Conservation (phyloP, 1,140 invertebrate genomes). For the Tyrophagus putrescentiae region DNA sequence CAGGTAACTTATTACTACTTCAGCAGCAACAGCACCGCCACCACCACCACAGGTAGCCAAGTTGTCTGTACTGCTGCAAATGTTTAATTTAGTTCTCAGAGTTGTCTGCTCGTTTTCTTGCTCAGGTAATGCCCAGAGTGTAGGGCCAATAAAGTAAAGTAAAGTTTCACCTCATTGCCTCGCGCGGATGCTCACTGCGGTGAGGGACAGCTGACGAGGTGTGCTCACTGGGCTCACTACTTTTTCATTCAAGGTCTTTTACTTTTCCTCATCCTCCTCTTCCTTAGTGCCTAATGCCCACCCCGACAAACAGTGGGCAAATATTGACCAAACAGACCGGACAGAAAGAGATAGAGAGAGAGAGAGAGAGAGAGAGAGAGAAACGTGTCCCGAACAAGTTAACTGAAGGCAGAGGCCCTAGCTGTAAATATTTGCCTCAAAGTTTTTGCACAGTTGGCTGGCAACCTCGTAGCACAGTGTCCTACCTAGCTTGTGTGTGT, state of each 20-base stretch:
- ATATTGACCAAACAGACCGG: background rate
- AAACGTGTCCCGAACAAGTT: background rate
- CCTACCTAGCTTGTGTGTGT: no score
- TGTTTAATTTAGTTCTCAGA: no score
- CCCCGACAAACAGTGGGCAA: background rate
- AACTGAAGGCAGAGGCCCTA: background rate
- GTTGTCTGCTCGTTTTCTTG: no score
- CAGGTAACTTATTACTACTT: no score
- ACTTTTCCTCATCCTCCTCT: background rate
- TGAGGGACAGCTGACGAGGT: background rate
- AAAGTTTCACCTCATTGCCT: background rate
- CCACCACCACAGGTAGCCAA: no score
- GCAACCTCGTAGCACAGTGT: no score
- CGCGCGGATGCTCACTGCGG: background rate
- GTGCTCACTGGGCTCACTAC: background rate
- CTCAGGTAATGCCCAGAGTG: background rate
- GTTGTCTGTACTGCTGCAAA: no score
- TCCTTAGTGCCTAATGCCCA: background rate
- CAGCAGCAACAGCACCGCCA: no score
- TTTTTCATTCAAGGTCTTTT: background rate
- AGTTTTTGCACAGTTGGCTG: no score
- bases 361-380: slow-evolving; percentile 1
- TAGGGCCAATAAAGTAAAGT: background rate
- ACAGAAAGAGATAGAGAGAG: background rate
- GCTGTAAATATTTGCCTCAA: no score